Base-by-base conservation (phyloP, 2,888 invertebrate genomes). In the Diabrotica balteata region DNA sequence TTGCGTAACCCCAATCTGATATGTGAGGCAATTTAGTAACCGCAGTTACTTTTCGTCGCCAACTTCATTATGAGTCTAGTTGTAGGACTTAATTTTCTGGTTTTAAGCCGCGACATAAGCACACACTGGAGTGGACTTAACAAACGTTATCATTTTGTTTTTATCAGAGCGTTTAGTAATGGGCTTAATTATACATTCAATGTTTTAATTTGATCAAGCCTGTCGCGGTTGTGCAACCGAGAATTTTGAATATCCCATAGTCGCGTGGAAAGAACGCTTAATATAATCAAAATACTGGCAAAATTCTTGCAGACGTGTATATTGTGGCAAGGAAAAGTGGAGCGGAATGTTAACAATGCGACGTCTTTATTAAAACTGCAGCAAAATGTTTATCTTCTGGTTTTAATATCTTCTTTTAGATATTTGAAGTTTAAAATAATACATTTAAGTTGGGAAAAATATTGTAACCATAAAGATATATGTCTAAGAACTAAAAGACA, bases 161-260 rank as follows among this genome's bases (percentile, higher is more conserved):
- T 70, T 70, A 69, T 67, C 65, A 66, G 49, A 46, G 49, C 54
- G 51, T 59, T 64, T 65, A 61, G 66, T 68, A 71, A 67, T 67
- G 64, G 72, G 64, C 69, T 73, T 72, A 75, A 73, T 75, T 75
- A 75, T 73, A 63, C 69, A 73, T 73, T 73, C 75, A 73, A 63
- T 73, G 73, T 73, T 73, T 73, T 75, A 75, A 75, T 75, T 73
- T 71, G 72, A 73, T 74, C 71, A 73, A 67, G 67, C 68, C 66
- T 46, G 11, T 32, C 7, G n/a, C 10, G 10, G 66, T 70, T 66
- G 71, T 43, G 59, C 63, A 67, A 67, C 69, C 74, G 71, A 72
- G 69, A 72, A 71, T 70, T 65, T 57, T 70, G 75, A 73, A 73
- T 73, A 73, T 53, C 68, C 68, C 71, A 68, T 63, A 66, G 44